Conservation (phyloP, 2,888 invertebrate genomes). For the Pseudococcus viburni region DNA sequence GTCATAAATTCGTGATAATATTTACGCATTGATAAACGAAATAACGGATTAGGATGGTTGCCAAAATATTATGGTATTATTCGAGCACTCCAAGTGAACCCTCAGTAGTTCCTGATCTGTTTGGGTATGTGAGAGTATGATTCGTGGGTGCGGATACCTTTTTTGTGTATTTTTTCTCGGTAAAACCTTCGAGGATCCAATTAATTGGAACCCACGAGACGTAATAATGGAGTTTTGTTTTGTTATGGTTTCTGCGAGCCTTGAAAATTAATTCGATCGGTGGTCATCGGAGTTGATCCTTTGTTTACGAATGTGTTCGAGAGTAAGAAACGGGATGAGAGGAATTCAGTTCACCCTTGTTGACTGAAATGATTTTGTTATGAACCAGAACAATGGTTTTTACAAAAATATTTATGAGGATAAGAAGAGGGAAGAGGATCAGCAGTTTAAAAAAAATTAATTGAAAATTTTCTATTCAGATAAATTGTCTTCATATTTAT, state of each 20-base stretch:
- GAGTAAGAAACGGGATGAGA: no score
- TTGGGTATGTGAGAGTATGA: not conserved
- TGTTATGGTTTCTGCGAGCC: not conserved
- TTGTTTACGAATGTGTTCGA: no score
- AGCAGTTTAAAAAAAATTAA: no score
- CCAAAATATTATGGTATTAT: not conserved
- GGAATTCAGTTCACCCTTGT: no score
- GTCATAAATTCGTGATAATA: not conserved
- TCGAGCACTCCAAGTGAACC: not conserved
- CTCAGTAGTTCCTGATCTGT: not conserved
- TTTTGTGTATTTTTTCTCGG: not conserved
- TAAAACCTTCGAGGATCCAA: not conserved
- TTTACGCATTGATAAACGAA: not conserved
- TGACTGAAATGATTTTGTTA: no score
- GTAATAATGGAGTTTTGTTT: not conserved
- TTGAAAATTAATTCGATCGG: not conserved
- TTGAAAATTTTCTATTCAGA: no score
- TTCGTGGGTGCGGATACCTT: not conserved
- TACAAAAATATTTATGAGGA: no score
- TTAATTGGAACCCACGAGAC: not conserved
- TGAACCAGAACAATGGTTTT: no score
- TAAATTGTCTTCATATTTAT: no score
- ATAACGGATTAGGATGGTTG: conserved; percentile 1
- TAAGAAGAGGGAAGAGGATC: no score
- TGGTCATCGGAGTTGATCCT: no score